Percentiles rank a stretch among this genome's conserved stretches.
Evolutionary conservation across 2,888 invertebrate species (phyloP).

Genomic region (Platerodrilus igneus): DNA sequence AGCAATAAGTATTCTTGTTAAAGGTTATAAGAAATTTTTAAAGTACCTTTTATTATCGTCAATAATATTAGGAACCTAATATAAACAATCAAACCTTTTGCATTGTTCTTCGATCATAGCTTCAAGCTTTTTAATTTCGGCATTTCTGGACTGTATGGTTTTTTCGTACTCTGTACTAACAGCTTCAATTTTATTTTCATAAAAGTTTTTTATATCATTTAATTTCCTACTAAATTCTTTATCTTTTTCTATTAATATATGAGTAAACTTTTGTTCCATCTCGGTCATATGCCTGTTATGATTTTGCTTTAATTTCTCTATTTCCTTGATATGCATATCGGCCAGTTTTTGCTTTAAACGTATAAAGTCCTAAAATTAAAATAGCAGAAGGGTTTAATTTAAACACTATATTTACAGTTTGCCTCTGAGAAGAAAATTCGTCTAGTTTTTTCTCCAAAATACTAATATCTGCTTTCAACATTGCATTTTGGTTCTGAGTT

Average conservation of each 20-base stretch:
- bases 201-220: constrained; percentile 13
- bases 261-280: constrained; percentile 19
- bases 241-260: constrained; percentile 16
- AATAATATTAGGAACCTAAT: no score
- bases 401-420: constrained; percentile 11
- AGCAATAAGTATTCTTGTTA: no score
- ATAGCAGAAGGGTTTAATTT: not conserved
- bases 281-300: constrained; percentile 19
- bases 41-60: no score
- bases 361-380: constrained; percentile 16
- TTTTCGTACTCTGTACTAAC: constrained; percentile 5
- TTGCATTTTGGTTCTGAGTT: constrained; percentile 20
- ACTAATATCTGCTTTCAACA: constrained; percentile 17
- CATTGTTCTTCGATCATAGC: no score
- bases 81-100: no score
- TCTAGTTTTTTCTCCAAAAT: constrained; percentile 20
- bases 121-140: no score
- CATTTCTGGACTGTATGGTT: no score
- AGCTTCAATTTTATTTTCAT: constrained; percentile 15
- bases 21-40: no score
- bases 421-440: constrained; percentile 17
- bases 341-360: constrained; percentile 20
- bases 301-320: constrained; percentile 23
- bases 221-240: constrained; percentile 16
- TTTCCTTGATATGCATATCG: constrained; percentile 21